phyloP scores from a whole-genome alignment of 2,797 vertebrate genomes.

The Pseudochirops cupreus region DNA sequence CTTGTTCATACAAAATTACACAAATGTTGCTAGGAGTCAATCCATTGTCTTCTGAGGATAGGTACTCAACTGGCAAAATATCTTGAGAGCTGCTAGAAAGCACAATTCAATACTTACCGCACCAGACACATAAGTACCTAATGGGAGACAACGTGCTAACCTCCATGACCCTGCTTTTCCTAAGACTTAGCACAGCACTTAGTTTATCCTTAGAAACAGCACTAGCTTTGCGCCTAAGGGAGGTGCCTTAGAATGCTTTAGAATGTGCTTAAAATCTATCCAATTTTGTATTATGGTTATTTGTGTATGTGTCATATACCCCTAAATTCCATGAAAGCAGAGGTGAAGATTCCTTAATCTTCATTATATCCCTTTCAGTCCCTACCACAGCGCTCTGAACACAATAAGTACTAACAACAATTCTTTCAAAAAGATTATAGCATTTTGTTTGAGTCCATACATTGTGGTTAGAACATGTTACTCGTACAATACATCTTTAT shows the following conservation, averaged over 20 bases:
- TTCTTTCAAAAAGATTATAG: slow-evolving; percentile 23
- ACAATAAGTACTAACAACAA: not conserved
- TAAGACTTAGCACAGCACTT: not conserved
- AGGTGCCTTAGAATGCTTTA: not conserved
- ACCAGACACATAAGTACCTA: not conserved
- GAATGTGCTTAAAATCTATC: not conserved
- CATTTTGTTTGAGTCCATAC: not conserved
- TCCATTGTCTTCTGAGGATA: slow-evolving; percentile 37
- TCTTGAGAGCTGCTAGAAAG: slow-evolving; percentile 38
- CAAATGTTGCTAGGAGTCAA: slow-evolving; percentile 65
- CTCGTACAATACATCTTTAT: not conserved
- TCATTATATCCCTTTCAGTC: not conserved
- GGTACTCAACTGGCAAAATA: slow-evolving; percentile 41
- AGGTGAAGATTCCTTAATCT: not conserved
- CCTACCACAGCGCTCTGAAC: not conserved
- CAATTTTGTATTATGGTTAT: not conserved
- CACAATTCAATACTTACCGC: not conserved
- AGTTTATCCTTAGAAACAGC: not conserved
- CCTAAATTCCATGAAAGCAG: not conserved
- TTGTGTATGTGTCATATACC: not conserved
- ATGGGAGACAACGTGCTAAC: not conserved
- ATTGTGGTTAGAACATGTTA: not conserved
- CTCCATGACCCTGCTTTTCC: not conserved
- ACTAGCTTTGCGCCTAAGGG: not conserved
- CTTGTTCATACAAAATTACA: slow-evolving; percentile 58